phyloP scores from a whole-genome alignment of 2,888 invertebrate species.

The Melanostoma scalare region DNA sequence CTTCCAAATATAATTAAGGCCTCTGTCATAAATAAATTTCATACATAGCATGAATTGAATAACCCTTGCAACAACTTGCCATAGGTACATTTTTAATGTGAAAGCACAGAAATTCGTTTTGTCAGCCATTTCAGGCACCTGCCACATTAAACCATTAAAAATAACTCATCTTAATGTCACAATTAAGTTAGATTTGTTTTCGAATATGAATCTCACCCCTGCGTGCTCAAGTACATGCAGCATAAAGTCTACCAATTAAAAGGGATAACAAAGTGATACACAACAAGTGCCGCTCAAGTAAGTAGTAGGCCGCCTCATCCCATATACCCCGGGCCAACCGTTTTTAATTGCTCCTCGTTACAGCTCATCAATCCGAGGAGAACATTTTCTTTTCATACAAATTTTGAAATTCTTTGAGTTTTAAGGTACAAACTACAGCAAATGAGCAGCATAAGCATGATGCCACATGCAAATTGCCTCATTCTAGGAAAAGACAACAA shows the following conservation, averaged over 20 bases:
- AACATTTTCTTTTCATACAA: slow-evolving; percentile 38
- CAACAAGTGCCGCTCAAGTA: slow-evolving; percentile 27
- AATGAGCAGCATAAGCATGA: slow-evolving; percentile 26
- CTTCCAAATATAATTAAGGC: too few relatives aligned
- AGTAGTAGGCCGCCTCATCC: slow-evolving; percentile 20
- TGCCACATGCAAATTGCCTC: slow-evolving; percentile 46
- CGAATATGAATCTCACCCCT: slow-evolving; percentile 61
- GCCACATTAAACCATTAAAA: slow-evolving; percentile 67
- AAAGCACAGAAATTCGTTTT: slow-evolving; percentile 37
- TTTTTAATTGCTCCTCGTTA: slow-evolving; percentile 65
- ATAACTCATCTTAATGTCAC: slow-evolving; percentile 72
- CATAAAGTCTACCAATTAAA: slow-evolving; percentile 57
- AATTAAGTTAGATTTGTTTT: slow-evolving; percentile 72
- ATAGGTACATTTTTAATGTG: too few relatives aligned
- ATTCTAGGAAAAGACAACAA: slow-evolving; percentile 2
- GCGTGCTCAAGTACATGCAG: slow-evolving; percentile 19
- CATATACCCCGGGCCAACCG: slow-evolving; percentile 12
- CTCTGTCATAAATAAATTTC: too few relatives aligned
- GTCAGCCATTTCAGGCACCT: slow-evolving; percentile 64
- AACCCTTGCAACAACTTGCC: too few relatives aligned
- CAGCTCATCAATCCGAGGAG: slow-evolving; percentile 64
- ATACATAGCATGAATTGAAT: too few relatives aligned
- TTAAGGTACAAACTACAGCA: slow-evolving; percentile 22
- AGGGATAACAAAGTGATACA: slow-evolving; percentile 50
- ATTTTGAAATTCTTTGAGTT: slow-evolving; percentile 33